phyloP scores from a whole-genome alignment of 2,113 vertebrate genomes.

The Ceyx margarethae region DNA sequence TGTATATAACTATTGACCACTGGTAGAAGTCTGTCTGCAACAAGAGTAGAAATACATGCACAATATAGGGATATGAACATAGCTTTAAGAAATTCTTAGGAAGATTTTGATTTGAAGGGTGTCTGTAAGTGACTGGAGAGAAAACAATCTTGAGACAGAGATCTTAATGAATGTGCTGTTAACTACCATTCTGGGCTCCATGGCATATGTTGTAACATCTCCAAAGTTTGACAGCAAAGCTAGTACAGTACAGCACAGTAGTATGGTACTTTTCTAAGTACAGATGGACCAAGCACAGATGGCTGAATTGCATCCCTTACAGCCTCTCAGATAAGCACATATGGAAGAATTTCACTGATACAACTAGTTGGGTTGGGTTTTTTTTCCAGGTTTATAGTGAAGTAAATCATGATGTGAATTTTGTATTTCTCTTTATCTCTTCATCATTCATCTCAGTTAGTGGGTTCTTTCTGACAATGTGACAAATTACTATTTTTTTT shows the following conservation, averaged over 20 bases:
- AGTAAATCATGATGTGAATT: not conserved
- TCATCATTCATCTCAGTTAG: not conserved
- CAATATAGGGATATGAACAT: not conserved
- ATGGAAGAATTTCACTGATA: not conserved
- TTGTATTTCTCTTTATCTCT: not conserved
- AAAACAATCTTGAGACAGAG: not conserved
- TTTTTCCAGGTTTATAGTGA: not conserved
- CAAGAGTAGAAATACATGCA: not conserved
- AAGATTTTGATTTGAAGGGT: not conserved
- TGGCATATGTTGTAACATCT: not conserved
- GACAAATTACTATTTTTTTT: not conserved
- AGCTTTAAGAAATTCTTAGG: not conserved
- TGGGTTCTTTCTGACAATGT: not conserved
- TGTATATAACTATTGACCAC: not conserved
- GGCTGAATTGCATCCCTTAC: not conserved
- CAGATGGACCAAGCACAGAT: conserved; percentile 20
- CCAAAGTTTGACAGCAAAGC: not conserved
- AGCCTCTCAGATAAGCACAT: not conserved
- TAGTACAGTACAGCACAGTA: not conserved
- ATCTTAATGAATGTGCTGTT: not conserved
- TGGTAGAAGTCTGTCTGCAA: not conserved
- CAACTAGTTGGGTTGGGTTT: not conserved
- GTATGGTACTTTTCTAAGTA: not conserved
- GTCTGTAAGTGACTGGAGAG: not conserved
- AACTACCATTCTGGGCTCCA: not conserved